phyloP scores from a whole-genome alignment of 1,140 invertebrate genomes.

The Drosophila dunni region DNA sequence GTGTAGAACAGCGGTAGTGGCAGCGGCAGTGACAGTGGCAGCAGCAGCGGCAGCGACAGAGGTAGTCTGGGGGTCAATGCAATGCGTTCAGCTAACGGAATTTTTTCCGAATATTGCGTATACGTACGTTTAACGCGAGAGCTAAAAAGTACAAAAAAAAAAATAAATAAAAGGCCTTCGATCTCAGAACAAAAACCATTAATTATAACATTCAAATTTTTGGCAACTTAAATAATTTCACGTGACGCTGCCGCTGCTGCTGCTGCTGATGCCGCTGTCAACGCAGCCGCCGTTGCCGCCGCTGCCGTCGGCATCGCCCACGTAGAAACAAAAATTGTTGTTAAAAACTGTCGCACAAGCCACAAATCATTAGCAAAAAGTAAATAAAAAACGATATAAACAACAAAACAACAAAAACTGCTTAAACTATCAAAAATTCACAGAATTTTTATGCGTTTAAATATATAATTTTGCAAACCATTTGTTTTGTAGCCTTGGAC shows the following conservation, averaged over 20 bases:
- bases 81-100: slow-evolving; percentile 31
- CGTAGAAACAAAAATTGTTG: slow-evolving; percentile 21
- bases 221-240: slow-evolving; percentile 71
- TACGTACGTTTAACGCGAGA: slow-evolving; percentile 8
- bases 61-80: slow-evolving; percentile 56
- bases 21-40: too few relatives aligned
- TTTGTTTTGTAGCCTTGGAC: slow-evolving; percentile 9
- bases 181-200: slow-evolving; percentile 56
- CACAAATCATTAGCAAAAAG: slow-evolving; percentile 29
- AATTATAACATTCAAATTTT: slow-evolving; percentile 63
- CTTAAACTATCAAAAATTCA: slow-evolving; percentile 10
- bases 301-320: slow-evolving; percentile 18
- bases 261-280: too few relatives aligned
- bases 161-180: slow-evolving; percentile 43
- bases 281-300: not conserved
- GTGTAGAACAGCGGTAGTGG: not conserved
- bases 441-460: not conserved
- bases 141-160: slow-evolving; percentile 8
- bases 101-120: slow-evolving; percentile 46
- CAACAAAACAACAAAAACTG: slow-evolving; percentile 4
- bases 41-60: not conserved
- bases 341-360: slow-evolving; percentile 25
- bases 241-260: slow-evolving; percentile 49
- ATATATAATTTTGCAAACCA: slow-evolving; percentile 3
- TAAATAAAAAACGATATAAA: slow-evolving; percentile 1